Conservation (phyloP, 1,140 invertebrate species). For the Hycleus phaleratus region DNA sequence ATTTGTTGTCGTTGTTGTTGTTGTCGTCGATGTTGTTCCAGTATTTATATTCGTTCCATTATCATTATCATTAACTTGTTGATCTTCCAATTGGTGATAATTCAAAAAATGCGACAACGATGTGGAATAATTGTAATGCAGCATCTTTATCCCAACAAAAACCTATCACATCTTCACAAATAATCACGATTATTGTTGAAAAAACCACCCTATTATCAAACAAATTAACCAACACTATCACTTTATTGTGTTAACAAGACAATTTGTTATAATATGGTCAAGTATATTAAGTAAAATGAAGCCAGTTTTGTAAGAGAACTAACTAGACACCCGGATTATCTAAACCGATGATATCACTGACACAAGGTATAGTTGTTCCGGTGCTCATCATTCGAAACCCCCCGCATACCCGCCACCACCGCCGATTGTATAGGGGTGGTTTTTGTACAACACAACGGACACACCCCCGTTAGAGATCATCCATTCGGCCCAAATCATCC, state of each 20-base stretch:
- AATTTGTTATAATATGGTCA: neutral
- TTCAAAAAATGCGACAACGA: conserved; percentile 35
- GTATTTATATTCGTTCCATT: no score
- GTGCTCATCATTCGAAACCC: conserved; percentile 26
- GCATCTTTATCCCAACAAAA: neutral
- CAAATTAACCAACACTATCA: no score
- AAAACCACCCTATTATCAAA: no score
- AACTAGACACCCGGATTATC: conserved; percentile 22
- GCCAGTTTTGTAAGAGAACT: neutral
- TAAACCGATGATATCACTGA: conserved; percentile 29
- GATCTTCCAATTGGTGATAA: conserved; percentile 33
- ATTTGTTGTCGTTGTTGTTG: conserved; percentile 18
- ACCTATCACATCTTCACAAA: no score
- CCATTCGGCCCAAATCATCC: no score
- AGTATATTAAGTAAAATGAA: conserved; percentile 9
- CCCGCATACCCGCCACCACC: conserved; percentile 18
- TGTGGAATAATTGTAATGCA: conserved; percentile 37
- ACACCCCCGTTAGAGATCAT: conserved; percentile 16
- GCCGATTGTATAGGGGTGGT: conserved; percentile 19
- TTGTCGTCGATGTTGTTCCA: neutral
- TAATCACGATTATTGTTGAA: no score
- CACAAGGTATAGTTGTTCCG: conserved; percentile 30
- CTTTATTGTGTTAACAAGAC: neutral
- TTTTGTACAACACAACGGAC: conserved; percentile 7
- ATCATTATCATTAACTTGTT: conserved; percentile 25